These are phyloP conservation scores for Sphyrna mokarran DNA, from an alignment of 2,113 vertebrate species.

Conservation along the genomic window DNA sequence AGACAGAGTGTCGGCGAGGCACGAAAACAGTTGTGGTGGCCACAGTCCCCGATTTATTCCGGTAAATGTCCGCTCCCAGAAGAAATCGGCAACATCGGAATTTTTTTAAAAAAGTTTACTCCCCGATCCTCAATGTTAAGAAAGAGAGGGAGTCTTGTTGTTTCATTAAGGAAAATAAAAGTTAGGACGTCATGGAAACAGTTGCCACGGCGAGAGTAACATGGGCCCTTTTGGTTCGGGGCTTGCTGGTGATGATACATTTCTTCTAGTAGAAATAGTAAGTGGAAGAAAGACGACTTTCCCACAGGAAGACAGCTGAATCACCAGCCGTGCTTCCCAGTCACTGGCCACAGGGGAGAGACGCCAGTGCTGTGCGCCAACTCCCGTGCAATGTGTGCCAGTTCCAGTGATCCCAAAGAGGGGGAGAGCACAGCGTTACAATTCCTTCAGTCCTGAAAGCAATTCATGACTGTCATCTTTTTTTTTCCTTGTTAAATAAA, in stretches of 20 bases:
- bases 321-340: not conserved
- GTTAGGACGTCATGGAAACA: not conserved
- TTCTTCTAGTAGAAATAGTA: not conserved
- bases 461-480: not conserved
- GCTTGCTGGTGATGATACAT: not conserved
- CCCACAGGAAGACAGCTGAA: constrained; percentile 8
- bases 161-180: not conserved
- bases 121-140: not conserved
- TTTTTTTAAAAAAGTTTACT: not conserved
- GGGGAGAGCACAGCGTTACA: not conserved
- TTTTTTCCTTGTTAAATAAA: not conserved
- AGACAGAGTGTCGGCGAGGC: not conserved
- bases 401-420: not conserved
- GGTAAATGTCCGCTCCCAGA: not conserved
- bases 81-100: no score
- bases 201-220: not conserved
- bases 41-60: not conserved
- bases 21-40: not conserved
- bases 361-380: not conserved
- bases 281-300: not conserved
- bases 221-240: not conserved
- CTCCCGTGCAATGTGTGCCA: not conserved
- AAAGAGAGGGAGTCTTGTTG: not conserved
- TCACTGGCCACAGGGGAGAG: not conserved
- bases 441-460: not conserved